Evolutionary conservation across 2,888 invertebrate species (phyloP), one percentile per base, ranked within the genome.

Genomic region (Heliothis peltigera): DNA sequence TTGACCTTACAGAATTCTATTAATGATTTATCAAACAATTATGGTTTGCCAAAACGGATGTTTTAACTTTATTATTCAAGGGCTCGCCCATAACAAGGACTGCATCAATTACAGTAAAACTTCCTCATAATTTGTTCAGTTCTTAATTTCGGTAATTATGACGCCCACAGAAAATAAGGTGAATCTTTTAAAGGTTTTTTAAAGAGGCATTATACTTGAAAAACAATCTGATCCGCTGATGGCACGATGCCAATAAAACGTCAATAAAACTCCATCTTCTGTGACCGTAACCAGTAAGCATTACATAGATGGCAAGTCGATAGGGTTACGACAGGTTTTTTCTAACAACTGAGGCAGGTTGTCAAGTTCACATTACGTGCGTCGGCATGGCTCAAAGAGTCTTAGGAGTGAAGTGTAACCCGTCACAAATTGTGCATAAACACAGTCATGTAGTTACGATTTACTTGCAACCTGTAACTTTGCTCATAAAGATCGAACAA

Each of bases 1-100:
- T 48, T 74, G 76, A 81, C 76, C 76, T 81, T 74, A 67, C 70
- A 5, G 65, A 55, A 68, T 57, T 60, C 66, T 70, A 61, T 62
- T 49, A 57, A 70, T 66, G 67, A 75, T 79, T 65, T 64, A 63
- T 51, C 52, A 18, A 44, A 54, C 28, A 70, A 63, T 57, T 46
- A 60, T 58, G 28, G 35, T 19, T 51, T 72, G 56, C 74, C 67
- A 77, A 75, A 75, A 54, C 44, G 78, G 74, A 77, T 67, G 25
- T 77, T 57, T 67, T 51, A 42, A 60, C 56, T 55, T 19, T 63
- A 44, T 47, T 54, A 56, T 62, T 56, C 77, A 73, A 75, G 74
- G 74, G 74, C 42, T 60, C 63, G 51, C 49, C 67, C 56, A 57
- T 66, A 72, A 39, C 43, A 60, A 60, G 60, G 59, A 62, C 53